Evolutionary conservation across 2,888 invertebrate species (phyloP).

Genomic region (Clusia tigrina): DNA sequence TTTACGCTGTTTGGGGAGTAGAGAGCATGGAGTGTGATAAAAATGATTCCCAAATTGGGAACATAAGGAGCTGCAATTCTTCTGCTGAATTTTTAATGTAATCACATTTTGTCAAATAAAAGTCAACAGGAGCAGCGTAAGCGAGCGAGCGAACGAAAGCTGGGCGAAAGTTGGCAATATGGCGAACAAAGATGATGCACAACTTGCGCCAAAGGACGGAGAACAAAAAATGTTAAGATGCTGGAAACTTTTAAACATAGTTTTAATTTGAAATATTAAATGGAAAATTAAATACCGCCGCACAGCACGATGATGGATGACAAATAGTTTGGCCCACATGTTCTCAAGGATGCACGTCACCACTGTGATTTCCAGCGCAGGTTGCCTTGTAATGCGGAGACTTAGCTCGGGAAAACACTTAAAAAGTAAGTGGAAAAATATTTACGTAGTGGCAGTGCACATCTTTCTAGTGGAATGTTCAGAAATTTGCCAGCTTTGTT

Average conservation of each 20-base stretch:
- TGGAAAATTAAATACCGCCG: conserved; percentile 13
- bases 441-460: too few relatives aligned
- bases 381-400: too few relatives aligned
- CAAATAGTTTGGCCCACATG: too few relatives aligned
- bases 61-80: conserved; percentile 31
- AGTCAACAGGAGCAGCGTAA: conserved; percentile 9
- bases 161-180: background rate
- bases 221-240: background rate
- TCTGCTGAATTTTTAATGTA: conserved; percentile 18
- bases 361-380: too few relatives aligned
- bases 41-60: conserved; percentile 37
- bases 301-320: background rate
- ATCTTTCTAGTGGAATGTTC: too few relatives aligned
- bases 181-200: background rate
- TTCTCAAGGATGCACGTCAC: too few relatives aligned
- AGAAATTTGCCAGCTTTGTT: too few relatives aligned
- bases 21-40: background rate
- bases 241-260: background rate
- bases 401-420: too few relatives aligned
- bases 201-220: background rate
- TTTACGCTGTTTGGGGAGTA: conserved; percentile 14
- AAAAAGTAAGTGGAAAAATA: too few relatives aligned
- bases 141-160: background rate
- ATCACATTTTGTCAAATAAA: conserved; percentile 12
- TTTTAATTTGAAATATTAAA: conserved; percentile 21